phyloP scores from a whole-genome alignment of 2,113 vertebrate species.

The Cairina moschata region DNA sequence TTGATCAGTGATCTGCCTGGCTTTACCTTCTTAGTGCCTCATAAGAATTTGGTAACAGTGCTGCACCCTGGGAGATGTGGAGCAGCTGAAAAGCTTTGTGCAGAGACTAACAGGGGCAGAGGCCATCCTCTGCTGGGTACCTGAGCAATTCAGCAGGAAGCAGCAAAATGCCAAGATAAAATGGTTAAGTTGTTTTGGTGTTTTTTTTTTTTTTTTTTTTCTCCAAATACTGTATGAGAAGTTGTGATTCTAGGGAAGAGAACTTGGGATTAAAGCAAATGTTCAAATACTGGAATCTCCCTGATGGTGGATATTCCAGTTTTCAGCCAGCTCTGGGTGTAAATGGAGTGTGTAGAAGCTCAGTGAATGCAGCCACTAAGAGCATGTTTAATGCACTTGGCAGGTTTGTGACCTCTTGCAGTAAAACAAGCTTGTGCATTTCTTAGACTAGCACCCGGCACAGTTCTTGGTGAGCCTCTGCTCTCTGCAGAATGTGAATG shows the following conservation, averaged over 20 bases:
- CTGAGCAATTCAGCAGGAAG: not conserved
- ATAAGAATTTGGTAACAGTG: not conserved
- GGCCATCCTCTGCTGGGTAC: not conserved
- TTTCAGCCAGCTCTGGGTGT: not conserved
- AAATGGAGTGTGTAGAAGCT: not conserved
- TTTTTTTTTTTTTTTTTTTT: not conserved
- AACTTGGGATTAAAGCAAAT: not conserved
- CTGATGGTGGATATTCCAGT: not conserved
- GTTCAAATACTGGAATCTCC: not conserved
- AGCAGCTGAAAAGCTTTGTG: not conserved
- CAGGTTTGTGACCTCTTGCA: not conserved
- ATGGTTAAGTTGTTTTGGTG: not conserved
- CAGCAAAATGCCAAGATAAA: not conserved
- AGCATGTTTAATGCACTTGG: not conserved
- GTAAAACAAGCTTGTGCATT: not conserved
- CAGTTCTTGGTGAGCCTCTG: not conserved
- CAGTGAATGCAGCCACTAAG: not conserved
- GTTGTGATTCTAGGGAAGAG: not conserved
- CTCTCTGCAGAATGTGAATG: not conserved
- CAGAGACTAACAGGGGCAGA: not conserved
- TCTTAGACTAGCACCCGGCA: not conserved
- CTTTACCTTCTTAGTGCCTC: not conserved
- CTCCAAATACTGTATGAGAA: not conserved
- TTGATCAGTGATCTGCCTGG: not conserved
- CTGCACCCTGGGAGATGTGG: not conserved